Base-by-base conservation (phyloP, 2,888 invertebrate species). In the Octodonta nipae region DNA sequence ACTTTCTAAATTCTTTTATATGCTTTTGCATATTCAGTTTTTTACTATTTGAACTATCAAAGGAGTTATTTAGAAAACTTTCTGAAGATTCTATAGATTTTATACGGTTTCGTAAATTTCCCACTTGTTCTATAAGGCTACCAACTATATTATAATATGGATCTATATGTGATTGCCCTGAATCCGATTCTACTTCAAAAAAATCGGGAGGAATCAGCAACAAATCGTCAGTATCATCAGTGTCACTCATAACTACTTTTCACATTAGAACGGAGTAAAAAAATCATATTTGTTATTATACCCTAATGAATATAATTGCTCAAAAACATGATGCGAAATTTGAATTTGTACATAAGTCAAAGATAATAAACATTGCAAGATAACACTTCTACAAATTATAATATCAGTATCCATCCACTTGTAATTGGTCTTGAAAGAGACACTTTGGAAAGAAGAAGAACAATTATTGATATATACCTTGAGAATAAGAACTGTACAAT, bases 141-240 rank as follows among this genome's bases (percentile, higher is more conserved):
- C 73, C 71, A 26, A 79, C 70, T 44, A 76, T 70, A 25, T 69
- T 67, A 41, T 53, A 58, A 46, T 60, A 61, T 2, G 57, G 56
- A 25, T 66, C 64, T 1, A 71, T 68, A 32, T 22, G 27, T n/a
- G 36, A 37, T 26, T 32, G 27, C 28, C 30, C 33, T 13, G 37
- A 43, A 14, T 68, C 72, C 31, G 67, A 67, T 42, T 70, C 64
- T n/a, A 76, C 67, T 15, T 70, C 55, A 50, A 79, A 75, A 50
- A 80, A 75, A 58, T 82, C 74, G 8, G 85, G 85, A 38, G 84
- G 82, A 55, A 85, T 80, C 47, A 81, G 60, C 47, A 86, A 61
- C 42, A 86, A 67, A 51, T 82, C 74, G 62, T 86, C 85, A 3
- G 85, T 86, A 63, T 85, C 85, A 69, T 84, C 85, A 38, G 76